A percentile compares a stretch with the other conserved stretches of the same genome.
phyloP scores from a whole-genome alignment of 2,797 vertebrate species.

The Gymnoscopelus braueri region DNA sequence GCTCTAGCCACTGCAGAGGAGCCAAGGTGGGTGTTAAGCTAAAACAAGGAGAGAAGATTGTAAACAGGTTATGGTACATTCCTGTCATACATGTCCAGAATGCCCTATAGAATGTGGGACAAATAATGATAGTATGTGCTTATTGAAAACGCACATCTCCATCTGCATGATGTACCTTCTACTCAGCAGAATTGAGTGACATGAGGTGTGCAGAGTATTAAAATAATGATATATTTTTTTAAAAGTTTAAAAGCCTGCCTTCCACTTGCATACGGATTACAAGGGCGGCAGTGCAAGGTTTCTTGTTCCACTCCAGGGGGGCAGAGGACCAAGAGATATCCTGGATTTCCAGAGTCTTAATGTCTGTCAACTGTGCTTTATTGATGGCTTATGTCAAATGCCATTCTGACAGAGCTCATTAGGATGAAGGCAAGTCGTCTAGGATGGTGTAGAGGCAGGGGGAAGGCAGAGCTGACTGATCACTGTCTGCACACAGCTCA shows the following conservation, averaged over 20 bases:
- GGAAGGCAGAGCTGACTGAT: slow-evolving; percentile 80
- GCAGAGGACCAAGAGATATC: slow-evolving; percentile 47
- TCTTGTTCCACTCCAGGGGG: slow-evolving; percentile 25
- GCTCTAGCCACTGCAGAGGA: slow-evolving; percentile 27
- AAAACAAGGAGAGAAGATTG: neutral
- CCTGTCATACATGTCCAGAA: no score
- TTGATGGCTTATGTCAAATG: slow-evolving; percentile 84
- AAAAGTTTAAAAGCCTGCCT: neutral
- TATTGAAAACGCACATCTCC: slow-evolving; percentile 32
- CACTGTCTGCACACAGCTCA: slow-evolving; percentile 81
- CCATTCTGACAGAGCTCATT: slow-evolving; percentile 83
- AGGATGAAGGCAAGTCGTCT: slow-evolving; percentile 71
- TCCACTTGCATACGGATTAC: slow-evolving; percentile 17
- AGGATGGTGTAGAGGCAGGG: slow-evolving; percentile 69
- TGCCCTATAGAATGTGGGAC: slow-evolving; percentile 21
- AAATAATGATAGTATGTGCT: slow-evolving; percentile 21
- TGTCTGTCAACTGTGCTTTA: slow-evolving; percentile 75
- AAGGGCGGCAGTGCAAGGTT: slow-evolving; percentile 40
- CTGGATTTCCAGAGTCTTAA: slow-evolving; percentile 57
- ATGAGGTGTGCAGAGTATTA: neutral
- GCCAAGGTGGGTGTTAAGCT: neutral
- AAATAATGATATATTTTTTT: neutral
- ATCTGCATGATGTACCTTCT: slow-evolving; percentile 23
- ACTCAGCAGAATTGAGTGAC: slow-evolving; percentile 10
- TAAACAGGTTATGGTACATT: neutral